A percentile compares a stretch with the other conserved stretches of the same genome.
Evolutionary conservation across 2,113 vertebrate genomes (phyloP).

Genomic region (Manacus vitellinus): DNA sequence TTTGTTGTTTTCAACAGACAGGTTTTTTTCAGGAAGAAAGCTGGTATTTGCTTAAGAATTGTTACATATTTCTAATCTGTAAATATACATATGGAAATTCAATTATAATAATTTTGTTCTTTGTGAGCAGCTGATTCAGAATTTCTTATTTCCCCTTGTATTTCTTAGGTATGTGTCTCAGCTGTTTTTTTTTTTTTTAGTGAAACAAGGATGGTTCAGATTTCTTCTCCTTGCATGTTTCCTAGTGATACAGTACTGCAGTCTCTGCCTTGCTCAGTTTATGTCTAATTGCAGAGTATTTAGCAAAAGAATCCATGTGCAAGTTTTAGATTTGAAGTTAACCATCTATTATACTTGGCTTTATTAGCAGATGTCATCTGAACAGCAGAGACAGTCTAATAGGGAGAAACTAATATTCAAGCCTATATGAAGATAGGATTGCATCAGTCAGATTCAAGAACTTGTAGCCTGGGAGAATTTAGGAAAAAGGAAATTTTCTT

Average conservation of each 20-base stretch:
- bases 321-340: constrained; percentile 13
- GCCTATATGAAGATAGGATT: background rate
- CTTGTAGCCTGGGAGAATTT: background rate
- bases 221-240: background rate
- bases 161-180: background rate
- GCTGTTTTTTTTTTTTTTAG: background rate
- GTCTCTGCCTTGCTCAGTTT: constrained; percentile 28
- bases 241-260: background rate
- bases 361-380: background rate
- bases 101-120: background rate
- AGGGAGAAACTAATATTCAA: background rate
- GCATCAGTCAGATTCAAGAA: background rate
- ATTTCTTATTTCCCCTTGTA: background rate
- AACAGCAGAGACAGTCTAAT: background rate
- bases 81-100: background rate
- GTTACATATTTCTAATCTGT: background rate
- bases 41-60: background rate
- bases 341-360: background rate
- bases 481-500: background rate
- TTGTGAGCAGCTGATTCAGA: background rate
- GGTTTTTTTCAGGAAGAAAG: background rate
- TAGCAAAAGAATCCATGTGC: background rate
- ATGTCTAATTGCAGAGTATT: constrained; percentile 31
- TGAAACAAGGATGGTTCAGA: background rate
- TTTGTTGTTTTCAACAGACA: background rate